These are phyloP conservation scores for pig (Sus scrofa) DNA, from an alignment of 2,113 vertebrate species.

Conservation along the genomic window DNA sequence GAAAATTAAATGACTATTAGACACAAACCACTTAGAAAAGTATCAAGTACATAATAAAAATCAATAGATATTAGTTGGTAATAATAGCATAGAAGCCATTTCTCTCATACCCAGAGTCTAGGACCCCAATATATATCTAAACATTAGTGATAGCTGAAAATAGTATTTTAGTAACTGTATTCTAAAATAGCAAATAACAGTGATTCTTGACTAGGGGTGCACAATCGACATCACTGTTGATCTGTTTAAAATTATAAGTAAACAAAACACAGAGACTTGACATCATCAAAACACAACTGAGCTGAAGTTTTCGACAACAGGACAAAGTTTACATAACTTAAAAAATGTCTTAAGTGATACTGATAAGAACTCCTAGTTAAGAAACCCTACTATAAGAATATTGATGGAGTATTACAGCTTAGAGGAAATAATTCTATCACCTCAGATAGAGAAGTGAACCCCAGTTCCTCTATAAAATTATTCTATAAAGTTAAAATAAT, in stretches of 20 bases:
- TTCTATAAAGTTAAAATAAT: constrained; percentile 48
- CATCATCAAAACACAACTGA: not conserved
- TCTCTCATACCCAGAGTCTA: not conserved
- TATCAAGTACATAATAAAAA: not conserved
- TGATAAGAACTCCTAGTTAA: not conserved
- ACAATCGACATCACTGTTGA: not conserved
- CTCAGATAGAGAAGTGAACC: not conserved
- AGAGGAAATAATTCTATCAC: not conserved
- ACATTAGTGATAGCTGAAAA: not conserved
- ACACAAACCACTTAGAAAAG: not conserved
- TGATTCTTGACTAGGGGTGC: not conserved
- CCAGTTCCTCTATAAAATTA: constrained; percentile 37
- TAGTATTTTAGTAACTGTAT: not conserved
- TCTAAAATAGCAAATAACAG: not conserved
- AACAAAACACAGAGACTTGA: not conserved
- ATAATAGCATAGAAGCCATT: not conserved
- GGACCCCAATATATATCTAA: not conserved
- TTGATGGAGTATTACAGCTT: not conserved
- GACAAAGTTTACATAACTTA: not conserved
- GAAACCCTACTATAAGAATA: not conserved
- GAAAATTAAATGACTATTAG: not conserved
- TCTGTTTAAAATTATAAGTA: not conserved
- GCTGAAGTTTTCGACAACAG: not conserved
- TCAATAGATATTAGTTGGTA: not conserved
- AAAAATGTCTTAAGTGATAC: not conserved